Percentiles rank a stretch among this genome's conserved stretches.
Conservation (phyloP, 2,797 vertebrate species). For the Onychomys leucogaster region DNA sequence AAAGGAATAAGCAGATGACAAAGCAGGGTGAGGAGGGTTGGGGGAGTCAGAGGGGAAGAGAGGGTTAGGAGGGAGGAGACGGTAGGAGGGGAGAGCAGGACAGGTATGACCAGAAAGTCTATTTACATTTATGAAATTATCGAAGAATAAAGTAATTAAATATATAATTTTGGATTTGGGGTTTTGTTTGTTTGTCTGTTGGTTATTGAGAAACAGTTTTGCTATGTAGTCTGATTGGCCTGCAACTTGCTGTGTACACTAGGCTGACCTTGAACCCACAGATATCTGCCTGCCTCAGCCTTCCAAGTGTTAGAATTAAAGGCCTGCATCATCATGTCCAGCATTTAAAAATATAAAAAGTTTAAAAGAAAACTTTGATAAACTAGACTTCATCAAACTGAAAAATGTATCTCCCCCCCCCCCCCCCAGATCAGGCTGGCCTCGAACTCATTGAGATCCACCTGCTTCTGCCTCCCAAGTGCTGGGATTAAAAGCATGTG, state of each 20-base stretch:
- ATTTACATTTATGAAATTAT: neutral
- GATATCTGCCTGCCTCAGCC: neutral
- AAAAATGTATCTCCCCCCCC: neutral
- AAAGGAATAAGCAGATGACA: neutral
- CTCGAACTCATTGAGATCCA: too few species aligned
- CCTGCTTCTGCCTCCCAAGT: too few species aligned
- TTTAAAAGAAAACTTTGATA: neutral
- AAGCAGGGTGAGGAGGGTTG: neutral
- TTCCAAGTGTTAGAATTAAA: neutral
- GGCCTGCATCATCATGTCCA: neutral
- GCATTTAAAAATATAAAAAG: neutral
- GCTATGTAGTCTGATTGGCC: neutral
- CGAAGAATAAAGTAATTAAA: neutral
- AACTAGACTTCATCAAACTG: neutral
- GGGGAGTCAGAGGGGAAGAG: neutral
- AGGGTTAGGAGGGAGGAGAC: neutral
- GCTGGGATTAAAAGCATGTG: too few species aligned
- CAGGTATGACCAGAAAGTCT: neutral
- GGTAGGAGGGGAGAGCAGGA: too few species aligned
- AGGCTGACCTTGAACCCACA: neutral
- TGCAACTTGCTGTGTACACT: neutral
- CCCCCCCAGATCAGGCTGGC: too few species aligned
- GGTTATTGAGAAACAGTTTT: too few species aligned
- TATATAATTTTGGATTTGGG: neutral
- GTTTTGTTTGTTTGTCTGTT: neutral